phyloP scores from a whole-genome alignment of 23 tunicate species.

The Trididemnum miniatum region DNA sequence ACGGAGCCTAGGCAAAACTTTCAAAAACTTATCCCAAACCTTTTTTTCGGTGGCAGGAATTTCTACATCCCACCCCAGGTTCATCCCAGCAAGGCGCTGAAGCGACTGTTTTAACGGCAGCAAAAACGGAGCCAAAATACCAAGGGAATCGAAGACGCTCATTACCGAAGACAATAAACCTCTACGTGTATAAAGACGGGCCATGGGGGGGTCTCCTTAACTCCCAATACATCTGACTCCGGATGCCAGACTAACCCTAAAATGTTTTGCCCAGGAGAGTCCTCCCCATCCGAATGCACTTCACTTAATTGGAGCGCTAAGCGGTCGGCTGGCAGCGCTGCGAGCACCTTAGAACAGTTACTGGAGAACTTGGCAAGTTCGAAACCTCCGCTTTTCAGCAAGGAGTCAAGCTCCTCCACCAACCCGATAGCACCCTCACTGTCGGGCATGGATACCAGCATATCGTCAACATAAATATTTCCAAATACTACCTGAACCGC shows the following conservation, averaged over 20 bases:
- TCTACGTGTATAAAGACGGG: background rate
- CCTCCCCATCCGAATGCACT: background rate
- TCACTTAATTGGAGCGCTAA: no score
- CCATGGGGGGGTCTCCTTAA: background rate
- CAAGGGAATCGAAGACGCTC: background rate
- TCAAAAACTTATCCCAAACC: background rate
- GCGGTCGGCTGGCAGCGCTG: no score
- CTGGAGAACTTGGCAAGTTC: background rate
- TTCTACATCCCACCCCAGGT: background rate
- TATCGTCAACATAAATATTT: slow-evolving; percentile 14
- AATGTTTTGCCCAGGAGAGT: background rate
- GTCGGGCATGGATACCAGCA: background rate
- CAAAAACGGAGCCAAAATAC: background rate
- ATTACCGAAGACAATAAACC: background rate
- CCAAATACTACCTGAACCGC: background rate
- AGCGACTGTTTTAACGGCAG: background rate
- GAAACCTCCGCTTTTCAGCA: background rate
- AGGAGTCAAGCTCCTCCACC: background rate
- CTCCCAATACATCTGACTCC: background rate
- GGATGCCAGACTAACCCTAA: background rate
- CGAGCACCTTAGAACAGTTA: background rate
- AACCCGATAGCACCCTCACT: background rate
- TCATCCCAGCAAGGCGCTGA: background rate
- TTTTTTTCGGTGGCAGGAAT: background rate
- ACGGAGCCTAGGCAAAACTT: background rate